These are phyloP conservation scores for Drosophila subpulchrella DNA, from an alignment of 1,140 invertebrate genomes.

Conservation along the genomic window DNA sequence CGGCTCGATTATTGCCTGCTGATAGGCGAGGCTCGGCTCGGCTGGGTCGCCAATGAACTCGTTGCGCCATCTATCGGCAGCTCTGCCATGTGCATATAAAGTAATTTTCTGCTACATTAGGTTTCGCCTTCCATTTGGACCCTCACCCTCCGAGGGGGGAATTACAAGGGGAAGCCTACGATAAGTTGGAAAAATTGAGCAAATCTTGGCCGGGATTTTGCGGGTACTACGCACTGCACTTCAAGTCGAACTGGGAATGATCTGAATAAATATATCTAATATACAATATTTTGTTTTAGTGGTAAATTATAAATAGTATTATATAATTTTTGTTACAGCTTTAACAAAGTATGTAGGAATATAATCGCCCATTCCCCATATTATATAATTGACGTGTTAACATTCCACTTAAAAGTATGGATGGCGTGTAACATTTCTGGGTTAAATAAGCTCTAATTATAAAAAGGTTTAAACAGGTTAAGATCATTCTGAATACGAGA, in stretches of 20 bases:
- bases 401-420: too few relatives aligned
- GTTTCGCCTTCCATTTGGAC: constrained; percentile 51
- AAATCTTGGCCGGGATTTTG: constrained; percentile 24
- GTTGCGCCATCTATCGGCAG: constrained; percentile 65
- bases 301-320: background rate
- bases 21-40: constrained; percentile 58
- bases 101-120: constrained; percentile 82
- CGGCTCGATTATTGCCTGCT: constrained; percentile 71
- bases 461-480: too few relatives aligned
- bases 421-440: too few relatives aligned
- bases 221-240: background rate
- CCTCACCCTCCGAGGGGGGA: background rate
- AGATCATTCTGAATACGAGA: too few relatives aligned
- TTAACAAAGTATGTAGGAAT: too few relatives aligned
- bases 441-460: too few relatives aligned
- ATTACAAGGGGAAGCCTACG: background rate
- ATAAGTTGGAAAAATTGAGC: constrained; percentile 40
- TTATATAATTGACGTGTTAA: too few relatives aligned
- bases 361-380: too few relatives aligned
- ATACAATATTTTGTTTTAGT: too few relatives aligned
- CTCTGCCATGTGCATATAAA: constrained; percentile 79
- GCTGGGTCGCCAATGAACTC: constrained; percentile 17
- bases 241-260: constrained; percentile 33
- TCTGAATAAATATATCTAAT: background rate
- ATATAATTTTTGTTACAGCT: too few relatives aligned